Evolutionary conservation across 1,140 invertebrate genomes (phyloP).

Genomic region (Holotrichia oblita): DNA sequence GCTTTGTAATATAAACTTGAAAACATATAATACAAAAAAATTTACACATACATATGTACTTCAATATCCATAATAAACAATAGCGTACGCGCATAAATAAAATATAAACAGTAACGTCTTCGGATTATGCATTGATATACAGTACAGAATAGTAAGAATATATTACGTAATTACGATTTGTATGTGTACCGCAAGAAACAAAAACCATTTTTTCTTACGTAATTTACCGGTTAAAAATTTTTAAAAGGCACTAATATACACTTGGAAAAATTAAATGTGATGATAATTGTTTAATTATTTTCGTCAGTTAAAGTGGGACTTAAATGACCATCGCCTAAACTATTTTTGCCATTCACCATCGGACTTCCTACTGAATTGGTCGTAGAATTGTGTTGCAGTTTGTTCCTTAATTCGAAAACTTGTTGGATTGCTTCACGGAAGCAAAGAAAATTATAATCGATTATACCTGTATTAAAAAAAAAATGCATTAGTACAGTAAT

Average conservation of each 20-base stretch:
- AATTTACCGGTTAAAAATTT: constrained; percentile 13
- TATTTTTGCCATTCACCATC: constrained; percentile 55
- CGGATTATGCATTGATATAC: constrained; percentile 15
- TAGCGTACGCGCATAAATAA: not conserved
- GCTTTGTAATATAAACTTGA: not conserved
- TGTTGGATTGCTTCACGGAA: constrained; percentile 92
- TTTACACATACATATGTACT: constrained; percentile 8
- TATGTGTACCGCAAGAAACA: not conserved
- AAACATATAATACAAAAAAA: not conserved
- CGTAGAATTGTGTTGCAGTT: constrained; percentile 57
- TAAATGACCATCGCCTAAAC: constrained; percentile 48
- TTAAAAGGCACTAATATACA: constrained; percentile 32
- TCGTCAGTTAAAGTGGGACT: constrained; percentile 38
- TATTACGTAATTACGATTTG: not conserved
- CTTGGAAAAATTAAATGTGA: constrained; percentile 16
- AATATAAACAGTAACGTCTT: not conserved
- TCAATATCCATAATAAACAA: not conserved
- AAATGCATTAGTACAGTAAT: no score
- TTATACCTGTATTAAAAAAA: constrained; percentile 77
- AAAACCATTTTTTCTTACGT: not conserved
- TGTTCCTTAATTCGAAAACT: constrained; percentile 86
- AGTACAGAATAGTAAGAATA: not conserved
- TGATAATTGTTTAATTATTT: constrained; percentile 13
- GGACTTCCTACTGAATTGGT: constrained; percentile 54
- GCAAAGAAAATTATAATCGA: constrained; percentile 96